phyloP scores from a whole-genome alignment of 2,113 vertebrate species.

The Numenius arquata region DNA sequence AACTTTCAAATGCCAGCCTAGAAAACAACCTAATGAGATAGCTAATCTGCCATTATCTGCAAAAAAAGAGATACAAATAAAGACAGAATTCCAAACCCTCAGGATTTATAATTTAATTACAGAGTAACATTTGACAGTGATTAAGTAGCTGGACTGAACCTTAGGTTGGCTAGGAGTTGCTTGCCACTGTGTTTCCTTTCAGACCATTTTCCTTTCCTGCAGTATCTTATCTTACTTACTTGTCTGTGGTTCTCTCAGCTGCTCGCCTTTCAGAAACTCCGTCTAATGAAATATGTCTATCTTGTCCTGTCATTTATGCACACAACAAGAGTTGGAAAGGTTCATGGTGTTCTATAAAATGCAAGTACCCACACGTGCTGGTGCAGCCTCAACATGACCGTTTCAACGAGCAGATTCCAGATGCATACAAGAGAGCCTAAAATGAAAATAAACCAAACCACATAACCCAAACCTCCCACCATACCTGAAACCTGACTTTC shows the following conservation, averaged over 20 bases:
- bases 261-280: background rate
- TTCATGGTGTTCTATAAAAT: background rate
- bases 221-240: background rate
- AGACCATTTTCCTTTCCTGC: background rate
- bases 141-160: background rate
- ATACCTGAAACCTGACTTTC: background rate
- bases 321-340: background rate
- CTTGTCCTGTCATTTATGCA: background rate
- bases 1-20: background rate
- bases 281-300: background rate
- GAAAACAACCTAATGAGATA: background rate
- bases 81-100: background rate
- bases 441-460: background rate
- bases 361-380: background rate
- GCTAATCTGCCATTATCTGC: background rate
- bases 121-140: background rate
- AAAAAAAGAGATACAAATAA: background rate
- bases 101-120: background rate
- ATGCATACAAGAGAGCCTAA: background rate
- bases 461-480: background rate
- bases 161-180: accelerated
- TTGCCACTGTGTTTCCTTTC: background rate
- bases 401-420: background rate
- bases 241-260: background rate
- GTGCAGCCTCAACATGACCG: background rate